A percentile compares a stretch with the other conserved stretches of the same genome.
Conservation (phyloP, 2,888 invertebrate species). For the Cosmia pyralina region DNA sequence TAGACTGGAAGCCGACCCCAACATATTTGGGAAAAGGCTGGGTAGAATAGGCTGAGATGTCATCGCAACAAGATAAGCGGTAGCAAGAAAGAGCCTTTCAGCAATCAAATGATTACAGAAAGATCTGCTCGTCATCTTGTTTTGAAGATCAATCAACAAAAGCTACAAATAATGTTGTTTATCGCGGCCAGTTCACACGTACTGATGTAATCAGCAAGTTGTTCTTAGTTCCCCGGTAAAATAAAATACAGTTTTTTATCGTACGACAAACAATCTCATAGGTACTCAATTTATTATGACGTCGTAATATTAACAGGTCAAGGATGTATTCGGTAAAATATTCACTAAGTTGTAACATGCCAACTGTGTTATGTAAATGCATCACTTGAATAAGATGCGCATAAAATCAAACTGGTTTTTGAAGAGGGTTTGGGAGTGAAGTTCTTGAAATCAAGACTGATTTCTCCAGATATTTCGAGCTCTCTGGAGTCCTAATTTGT, state of each 20-base stretch:
- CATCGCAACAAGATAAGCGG: conserved; percentile 2
- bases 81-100: neutral
- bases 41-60: neutral
- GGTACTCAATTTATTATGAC: conserved; percentile 4
- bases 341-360: conserved; percentile 21
- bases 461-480: neutral
- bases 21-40: too few relatives aligned
- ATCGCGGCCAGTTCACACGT: conserved; percentile 21
- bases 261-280: conserved; percentile 16
- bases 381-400: conserved; percentile 10
- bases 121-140: conserved; percentile 31
- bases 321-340: conserved; percentile 38
- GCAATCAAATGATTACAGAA: conserved; percentile 4
- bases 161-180: conserved; percentile 1
- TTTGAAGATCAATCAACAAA: conserved; percentile 25
- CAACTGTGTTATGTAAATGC: conserved; percentile 25
- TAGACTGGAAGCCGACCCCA: too few relatives aligned
- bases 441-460: neutral
- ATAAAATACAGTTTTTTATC: conserved; percentile 2
- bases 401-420: conserved; percentile 23
- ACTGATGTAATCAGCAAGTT: conserved; percentile 26
- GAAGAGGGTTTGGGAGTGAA: conserved; percentile 2
- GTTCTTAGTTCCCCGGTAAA: neutral
- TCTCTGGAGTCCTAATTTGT: neutral
- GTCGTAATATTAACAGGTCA: conserved; percentile 38